phyloP scores from a whole-genome alignment of 2,113 vertebrate species.

The Cyanistes caeruleus region DNA sequence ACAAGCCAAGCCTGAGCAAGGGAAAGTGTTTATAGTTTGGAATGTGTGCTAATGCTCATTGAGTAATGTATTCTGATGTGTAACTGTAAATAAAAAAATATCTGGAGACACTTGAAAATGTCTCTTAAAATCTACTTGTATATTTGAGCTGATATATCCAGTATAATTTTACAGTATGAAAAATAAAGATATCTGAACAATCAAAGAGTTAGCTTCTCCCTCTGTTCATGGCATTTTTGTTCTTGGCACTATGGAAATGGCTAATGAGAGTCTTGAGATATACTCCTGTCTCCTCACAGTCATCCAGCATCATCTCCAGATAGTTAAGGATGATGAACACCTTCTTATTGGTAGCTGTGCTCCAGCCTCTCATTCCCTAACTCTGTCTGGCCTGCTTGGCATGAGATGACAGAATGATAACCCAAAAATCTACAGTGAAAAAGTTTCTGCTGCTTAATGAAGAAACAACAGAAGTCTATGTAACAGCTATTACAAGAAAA shows the following conservation, averaged over 20 bases:
- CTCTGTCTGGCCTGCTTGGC: neutral
- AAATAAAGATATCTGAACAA: neutral
- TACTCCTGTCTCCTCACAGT: neutral
- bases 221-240: neutral
- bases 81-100: neutral
- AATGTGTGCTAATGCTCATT: rapidly evolving
- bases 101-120: neutral
- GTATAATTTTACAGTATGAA: neutral
- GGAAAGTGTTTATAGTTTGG: neutral
- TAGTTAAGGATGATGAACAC: neutral
- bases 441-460: neutral
- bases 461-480: neutral
- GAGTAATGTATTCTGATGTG: neutral
- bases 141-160: neutral
- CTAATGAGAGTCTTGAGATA: neutral
- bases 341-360: neutral
- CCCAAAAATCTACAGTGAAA: neutral
- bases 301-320: neutral
- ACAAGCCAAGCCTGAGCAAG: neutral
- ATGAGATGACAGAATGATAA: neutral
- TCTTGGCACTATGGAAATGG: neutral
- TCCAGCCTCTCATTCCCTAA: neutral
- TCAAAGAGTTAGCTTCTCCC: neutral
- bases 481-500: neutral
- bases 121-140: neutral